Conservation (phyloP, 2,113 vertebrate genomes). For the Origma solitaria region DNA sequence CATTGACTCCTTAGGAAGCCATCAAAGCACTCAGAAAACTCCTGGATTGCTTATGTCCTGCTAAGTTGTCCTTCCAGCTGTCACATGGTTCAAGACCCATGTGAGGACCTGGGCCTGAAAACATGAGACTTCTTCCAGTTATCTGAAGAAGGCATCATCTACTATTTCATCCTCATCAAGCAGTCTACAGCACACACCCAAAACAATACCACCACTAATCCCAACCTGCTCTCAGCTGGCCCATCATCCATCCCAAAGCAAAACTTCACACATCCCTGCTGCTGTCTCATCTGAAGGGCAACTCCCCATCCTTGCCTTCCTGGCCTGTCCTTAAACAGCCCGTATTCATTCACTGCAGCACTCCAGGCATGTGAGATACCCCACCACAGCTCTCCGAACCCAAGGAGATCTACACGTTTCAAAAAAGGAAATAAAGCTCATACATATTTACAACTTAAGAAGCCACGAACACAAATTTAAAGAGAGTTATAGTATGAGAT, state of each 20-base stretch:
- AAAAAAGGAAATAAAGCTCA: neutral
- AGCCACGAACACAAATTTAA: neutral
- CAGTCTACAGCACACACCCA: neutral
- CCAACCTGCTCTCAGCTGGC: neutral
- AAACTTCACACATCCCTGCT: neutral
- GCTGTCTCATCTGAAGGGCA: neutral
- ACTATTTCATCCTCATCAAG: neutral
- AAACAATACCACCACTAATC: neutral
- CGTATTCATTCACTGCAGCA: neutral
- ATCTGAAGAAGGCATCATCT: neutral
- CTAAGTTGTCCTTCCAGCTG: neutral
- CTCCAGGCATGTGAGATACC: neutral
- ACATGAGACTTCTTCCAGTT: neutral
- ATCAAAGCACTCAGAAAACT: neutral
- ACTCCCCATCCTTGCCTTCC: neutral
- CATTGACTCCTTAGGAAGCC: neutral
- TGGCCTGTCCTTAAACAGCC: neutral
- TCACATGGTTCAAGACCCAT: neutral
- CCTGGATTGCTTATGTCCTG: neutral
- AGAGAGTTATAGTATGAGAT: neutral
- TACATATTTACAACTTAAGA: neutral
- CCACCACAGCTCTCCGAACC: neutral
- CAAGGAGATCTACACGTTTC: neutral
- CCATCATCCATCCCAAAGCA: neutral
- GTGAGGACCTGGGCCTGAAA: neutral